phyloP scores from a whole-genome alignment of 2,888 invertebrate genomes.

The Tetragnatha montana region DNA sequence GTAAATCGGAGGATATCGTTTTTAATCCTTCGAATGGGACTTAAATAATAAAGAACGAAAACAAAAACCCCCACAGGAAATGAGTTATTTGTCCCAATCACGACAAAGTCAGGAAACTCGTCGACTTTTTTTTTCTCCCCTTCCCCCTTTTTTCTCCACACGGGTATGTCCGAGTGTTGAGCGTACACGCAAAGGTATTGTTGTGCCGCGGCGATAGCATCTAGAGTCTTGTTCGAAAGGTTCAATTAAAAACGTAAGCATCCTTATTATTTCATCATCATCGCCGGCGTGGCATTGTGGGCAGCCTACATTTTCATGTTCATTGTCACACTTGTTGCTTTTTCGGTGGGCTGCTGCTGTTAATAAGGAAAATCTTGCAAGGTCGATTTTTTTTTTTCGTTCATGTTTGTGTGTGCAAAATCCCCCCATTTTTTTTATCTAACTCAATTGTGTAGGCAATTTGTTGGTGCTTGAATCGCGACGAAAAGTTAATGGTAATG shows the following conservation, averaged over 20 bases:
- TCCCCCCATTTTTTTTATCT: too few relatives aligned
- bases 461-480: too few relatives aligned
- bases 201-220: constrained; percentile 66
- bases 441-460: too few relatives aligned
- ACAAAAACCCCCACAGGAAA: constrained; percentile 54
- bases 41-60: constrained; percentile 21
- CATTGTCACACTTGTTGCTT: constrained; percentile 61
- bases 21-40: constrained; percentile 34
- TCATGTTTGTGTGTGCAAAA: too few relatives aligned
- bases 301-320: constrained; percentile 63
- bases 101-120: constrained; percentile 69
- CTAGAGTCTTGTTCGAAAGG: constrained; percentile 48
- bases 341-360: constrained; percentile 9
- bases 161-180: constrained; percentile 20
- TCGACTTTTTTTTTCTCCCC: constrained; percentile 30
- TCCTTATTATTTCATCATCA: constrained; percentile 70
- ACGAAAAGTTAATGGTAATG: too few relatives aligned
- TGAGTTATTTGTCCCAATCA: constrained; percentile 69
- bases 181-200: constrained; percentile 65
- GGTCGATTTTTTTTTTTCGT: constrained; percentile 14
- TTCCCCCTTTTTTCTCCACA: neutral
- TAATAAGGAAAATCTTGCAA: constrained; percentile 43
- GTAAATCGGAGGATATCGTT: constrained; percentile 63
- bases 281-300: constrained; percentile 45
- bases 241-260: constrained; percentile 70